phyloP scores from a whole-genome alignment of 2,888 invertebrate genomes.

The Lagria hirta region DNA sequence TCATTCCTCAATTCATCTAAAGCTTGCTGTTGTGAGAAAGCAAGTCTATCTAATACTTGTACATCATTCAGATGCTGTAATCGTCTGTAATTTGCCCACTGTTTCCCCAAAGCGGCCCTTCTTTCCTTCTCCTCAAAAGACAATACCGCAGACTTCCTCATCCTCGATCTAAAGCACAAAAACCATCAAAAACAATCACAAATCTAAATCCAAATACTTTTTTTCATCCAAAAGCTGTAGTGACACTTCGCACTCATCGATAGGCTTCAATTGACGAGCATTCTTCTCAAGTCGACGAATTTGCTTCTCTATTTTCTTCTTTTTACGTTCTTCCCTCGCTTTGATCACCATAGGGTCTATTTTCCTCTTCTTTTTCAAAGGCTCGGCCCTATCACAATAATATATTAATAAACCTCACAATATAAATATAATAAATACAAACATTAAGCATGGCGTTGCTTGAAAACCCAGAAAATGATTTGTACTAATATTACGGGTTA shows the following conservation, averaged over 20 bases:
- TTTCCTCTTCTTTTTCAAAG: conserved; percentile 86
- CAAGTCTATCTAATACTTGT: conserved; percentile 67
- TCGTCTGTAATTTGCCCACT: conserved; percentile 74
- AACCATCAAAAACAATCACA: conserved; percentile 8
- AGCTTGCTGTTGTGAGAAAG: conserved; percentile 74
- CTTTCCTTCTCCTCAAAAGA: conserved; percentile 64
- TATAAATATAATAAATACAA: neutral
- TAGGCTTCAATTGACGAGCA: conserved; percentile 82
- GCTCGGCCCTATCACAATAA: conserved; percentile 69
- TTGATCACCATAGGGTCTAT: conserved; percentile 79
- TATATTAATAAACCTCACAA: no score
- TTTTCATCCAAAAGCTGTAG: conserved; percentile 65
- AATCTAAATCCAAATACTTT: conserved; percentile 56
- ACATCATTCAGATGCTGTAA: conserved; percentile 66
- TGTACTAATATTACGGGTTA: conserved; percentile 2
- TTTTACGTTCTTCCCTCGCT: conserved; percentile 78
- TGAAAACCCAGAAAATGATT: conserved; percentile 1
- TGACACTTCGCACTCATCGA: conserved; percentile 83
- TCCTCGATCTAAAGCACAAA: conserved; percentile 57
- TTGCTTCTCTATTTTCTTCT: conserved; percentile 82
- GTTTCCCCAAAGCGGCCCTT: conserved; percentile 67
- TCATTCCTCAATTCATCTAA: conserved; percentile 75
- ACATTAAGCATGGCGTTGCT: conserved; percentile 5
- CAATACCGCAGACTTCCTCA: conserved; percentile 56
- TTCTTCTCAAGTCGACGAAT: conserved; percentile 80